phyloP scores from a whole-genome alignment of 1,140 invertebrate genomes.

The Ips nitidus region DNA sequence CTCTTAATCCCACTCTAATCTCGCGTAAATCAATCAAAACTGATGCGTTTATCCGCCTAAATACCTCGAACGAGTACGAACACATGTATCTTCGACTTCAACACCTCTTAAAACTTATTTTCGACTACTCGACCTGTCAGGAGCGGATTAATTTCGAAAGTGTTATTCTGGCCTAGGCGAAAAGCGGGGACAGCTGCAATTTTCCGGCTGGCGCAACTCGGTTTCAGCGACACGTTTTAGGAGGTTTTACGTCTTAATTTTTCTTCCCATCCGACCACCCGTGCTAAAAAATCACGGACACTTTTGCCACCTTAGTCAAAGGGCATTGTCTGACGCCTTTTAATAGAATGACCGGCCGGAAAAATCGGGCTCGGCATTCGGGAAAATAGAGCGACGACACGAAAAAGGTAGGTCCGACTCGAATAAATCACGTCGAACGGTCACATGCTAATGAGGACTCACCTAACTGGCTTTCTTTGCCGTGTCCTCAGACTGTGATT shows the following conservation, averaged over 20 bases:
- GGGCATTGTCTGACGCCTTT: too few relatives aligned
- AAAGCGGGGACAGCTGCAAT: constrained; percentile 17
- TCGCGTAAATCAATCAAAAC: constrained; percentile 28
- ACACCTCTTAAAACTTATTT: constrained; percentile 34
- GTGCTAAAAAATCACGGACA: too few relatives aligned
- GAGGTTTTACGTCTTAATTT: background rate
- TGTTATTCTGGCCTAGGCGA: constrained; percentile 11
- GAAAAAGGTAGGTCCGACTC: too few relatives aligned
- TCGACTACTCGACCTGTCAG: constrained; percentile 20
- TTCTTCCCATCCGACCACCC: too few relatives aligned
- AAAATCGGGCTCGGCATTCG: too few relatives aligned
- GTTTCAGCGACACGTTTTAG: background rate
- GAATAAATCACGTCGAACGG: too few relatives aligned
- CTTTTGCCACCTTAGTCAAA: too few relatives aligned
- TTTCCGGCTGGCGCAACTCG: constrained; percentile 3
- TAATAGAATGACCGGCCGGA: too few relatives aligned
- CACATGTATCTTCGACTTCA: constrained; percentile 30
- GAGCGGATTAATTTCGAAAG: constrained; percentile 25
- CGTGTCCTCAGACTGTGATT: too few relatives aligned
- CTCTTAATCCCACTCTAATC: background rate
- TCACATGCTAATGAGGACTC: too few relatives aligned
- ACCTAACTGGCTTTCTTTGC: too few relatives aligned
- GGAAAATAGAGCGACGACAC: too few relatives aligned
- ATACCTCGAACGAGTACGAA: constrained; percentile 21
- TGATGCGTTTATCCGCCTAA: constrained; percentile 20